Percentiles rank a stretch among this genome's conserved stretches.
Evolutionary conservation across 1,140 invertebrate genomes (phyloP).

Genomic region (Cyphomyrmex costatus): DNA sequence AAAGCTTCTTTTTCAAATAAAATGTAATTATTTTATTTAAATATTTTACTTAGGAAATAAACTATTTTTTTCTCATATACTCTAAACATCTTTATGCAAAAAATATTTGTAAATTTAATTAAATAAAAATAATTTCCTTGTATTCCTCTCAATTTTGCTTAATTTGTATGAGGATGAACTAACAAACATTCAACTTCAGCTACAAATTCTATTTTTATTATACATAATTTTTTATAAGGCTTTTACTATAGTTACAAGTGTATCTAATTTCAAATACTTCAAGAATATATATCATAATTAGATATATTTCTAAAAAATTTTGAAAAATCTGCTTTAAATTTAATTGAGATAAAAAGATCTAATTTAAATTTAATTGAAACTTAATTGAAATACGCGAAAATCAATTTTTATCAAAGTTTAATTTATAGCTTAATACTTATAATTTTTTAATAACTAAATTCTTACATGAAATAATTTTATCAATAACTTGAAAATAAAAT

Average conservation of each 20-base stretch:
- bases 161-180: neutral
- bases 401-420: neutral
- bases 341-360: neutral
- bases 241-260: neutral
- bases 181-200: neutral
- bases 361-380: neutral
- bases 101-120: neutral
- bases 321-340: neutral
- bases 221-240: conserved; percentile 8
- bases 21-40: conserved; percentile 5
- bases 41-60: neutral
- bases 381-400: neutral
- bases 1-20: conserved; percentile 12
- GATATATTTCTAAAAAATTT: neutral
- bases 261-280: neutral
- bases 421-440: neutral
- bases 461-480: neutral
- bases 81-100: conserved; percentile 9
- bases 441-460: neutral
- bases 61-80: neutral
- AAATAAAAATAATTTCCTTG: neutral
- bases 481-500: neutral
- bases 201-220: conserved; percentile 1
- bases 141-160: neutral
- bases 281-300: neutral